Base-by-base conservation (phyloP, 2,888 invertebrate species). In the Coenonympha glycerion region DNA sequence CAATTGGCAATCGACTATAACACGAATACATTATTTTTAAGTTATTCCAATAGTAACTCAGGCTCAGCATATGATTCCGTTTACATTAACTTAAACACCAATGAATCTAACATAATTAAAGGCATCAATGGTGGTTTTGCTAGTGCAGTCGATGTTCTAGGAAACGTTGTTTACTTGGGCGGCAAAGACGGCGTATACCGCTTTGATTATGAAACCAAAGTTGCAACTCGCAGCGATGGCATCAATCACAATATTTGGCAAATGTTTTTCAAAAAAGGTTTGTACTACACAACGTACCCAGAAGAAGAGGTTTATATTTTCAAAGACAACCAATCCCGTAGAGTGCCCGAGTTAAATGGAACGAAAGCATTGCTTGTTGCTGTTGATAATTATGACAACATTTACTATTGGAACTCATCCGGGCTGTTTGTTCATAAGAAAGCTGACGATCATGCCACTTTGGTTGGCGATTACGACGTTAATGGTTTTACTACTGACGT, bases 11-110 rank as follows among this genome's bases (percentile, higher is more conserved):
- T 85, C 16, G 80, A 85, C 50, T 71, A 76, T 26, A 64, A 73
- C n/a, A 79, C 70, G 2, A 74, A 76, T 45, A 71, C 65, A 1
- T 45, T 84, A 19, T 83, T 78, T 61, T 83, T 77, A 52, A 83
- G 82, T 51, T 76, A 66, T 44, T 62, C 62, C 1, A 50, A 64
- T 1, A 49, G 63, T 1, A 21, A 21, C 3, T 50, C 46, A 6
- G 24, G 45, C 1, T 57, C 62, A 24, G 24, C 41, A 0, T 80
- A 80, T 36, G 60, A 65, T 57, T 61, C 73, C 6, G 76, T 69
- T 0, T 76, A 68, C 45, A 40, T 81, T 1, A 74, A 74, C 53
- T 53, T 83, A 1, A 74, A 75, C 47, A 77, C 69, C 0, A 66
- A 69, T 26, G 66, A 68, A 1, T 72, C 61, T 6, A 64, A 63